Evolutionary conservation across 1,140 invertebrate genomes (phyloP).

Genomic region (Meloidogyne hapla): DNA sequence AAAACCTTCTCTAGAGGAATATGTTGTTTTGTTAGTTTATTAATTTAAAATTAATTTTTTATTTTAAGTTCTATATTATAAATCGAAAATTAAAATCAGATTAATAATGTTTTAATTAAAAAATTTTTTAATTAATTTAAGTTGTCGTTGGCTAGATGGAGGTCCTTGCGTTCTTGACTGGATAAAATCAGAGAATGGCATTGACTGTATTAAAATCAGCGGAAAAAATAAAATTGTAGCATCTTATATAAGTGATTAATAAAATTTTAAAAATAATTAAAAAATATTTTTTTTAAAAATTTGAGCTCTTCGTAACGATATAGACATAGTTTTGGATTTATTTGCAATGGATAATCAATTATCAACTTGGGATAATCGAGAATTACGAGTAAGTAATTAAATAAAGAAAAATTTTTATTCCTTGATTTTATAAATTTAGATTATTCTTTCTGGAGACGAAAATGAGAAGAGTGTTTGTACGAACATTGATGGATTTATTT

Average conservation of each 20-base stretch:
- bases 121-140: background rate
- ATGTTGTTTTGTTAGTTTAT: slow-evolving; percentile 21
- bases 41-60: no score
- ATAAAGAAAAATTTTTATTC: no score
- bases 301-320: slow-evolving; percentile 24
- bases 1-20: slow-evolving; percentile 11
- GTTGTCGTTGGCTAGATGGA: slow-evolving; percentile 24
- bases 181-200: slow-evolving; percentile 14
- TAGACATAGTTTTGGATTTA: slow-evolving; percentile 19
- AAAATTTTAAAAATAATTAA: background rate
- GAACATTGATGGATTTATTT: slow-evolving; percentile 16
- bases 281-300: background rate
- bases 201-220: slow-evolving; percentile 18
- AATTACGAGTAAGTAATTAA: slow-evolving; percentile 11
- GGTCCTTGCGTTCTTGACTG: slow-evolving; percentile 13
- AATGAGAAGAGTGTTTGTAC: slow-evolving; percentile 12
- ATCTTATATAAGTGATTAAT: slow-evolving; percentile 11
- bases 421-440: background rate
- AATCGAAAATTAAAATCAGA: no score
- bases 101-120: background rate
- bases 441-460: background rate
- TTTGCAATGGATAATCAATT: slow-evolving; percentile 25
- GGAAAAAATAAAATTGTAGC: slow-evolving; percentile 13
- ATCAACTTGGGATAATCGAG: slow-evolving; percentile 18
- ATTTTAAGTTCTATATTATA: no score